These are phyloP conservation scores for Iselma pallidipennis DNA, from an alignment of 2,888 invertebrate species.

Conservation along the genomic window DNA sequence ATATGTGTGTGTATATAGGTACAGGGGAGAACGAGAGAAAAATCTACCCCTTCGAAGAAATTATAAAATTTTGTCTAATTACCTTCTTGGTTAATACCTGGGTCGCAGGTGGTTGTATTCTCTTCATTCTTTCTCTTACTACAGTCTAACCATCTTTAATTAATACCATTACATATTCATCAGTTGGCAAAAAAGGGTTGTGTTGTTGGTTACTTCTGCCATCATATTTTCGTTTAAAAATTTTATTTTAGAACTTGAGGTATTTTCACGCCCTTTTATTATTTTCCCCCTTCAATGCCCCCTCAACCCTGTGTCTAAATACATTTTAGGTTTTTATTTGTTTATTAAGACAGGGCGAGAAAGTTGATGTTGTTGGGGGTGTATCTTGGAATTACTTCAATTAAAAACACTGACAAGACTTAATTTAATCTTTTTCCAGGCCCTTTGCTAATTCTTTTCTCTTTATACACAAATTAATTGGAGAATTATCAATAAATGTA, in stretches of 20 bases:
- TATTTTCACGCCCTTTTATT: constrained; percentile 33
- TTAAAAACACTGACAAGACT: constrained; percentile 1
- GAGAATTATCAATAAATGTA: background rate
- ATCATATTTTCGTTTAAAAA: constrained; percentile 31
- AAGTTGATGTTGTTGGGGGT: too few species aligned
- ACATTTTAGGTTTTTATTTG: constrained; percentile 28
- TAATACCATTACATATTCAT: constrained; percentile 58
- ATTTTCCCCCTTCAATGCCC: constrained; percentile 5
- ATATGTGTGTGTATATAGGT: background rate
- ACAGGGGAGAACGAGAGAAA: background rate
- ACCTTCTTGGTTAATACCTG: constrained; percentile 50
- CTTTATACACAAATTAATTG: background rate
- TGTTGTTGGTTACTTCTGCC: background rate
- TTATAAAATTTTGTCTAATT: constrained; percentile 56
- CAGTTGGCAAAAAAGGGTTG: constrained; percentile 46
- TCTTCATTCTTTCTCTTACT: constrained; percentile 33
- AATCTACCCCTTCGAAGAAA: constrained; percentile 45
- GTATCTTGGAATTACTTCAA: background rate
- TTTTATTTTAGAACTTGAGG: constrained; percentile 32
- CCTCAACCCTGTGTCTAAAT: constrained; percentile 9
- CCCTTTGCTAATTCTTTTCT: background rate
- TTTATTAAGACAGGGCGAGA: constrained; percentile 20
- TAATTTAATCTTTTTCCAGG: background rate
- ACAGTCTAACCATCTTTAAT: constrained; percentile 57
- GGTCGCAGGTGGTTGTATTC: constrained; percentile 51